Conservation (phyloP, 2,888 invertebrate species). For the Nycteola revayana region DNA sequence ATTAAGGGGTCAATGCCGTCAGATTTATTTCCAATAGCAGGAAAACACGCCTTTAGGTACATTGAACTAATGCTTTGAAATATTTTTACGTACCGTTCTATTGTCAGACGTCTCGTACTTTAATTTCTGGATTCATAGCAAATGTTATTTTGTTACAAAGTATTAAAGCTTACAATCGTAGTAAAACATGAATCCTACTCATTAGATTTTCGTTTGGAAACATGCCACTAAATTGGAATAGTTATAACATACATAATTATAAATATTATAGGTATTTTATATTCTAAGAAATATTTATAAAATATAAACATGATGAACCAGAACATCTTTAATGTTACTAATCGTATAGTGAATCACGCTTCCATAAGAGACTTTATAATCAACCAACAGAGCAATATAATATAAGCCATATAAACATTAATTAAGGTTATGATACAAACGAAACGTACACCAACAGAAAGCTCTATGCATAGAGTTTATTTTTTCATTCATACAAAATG, state of each 20-base stretch:
- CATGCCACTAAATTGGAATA: conserved; percentile 36
- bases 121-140: conserved; percentile 4
- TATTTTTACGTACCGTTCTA: conserved; percentile 22
- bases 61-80: conserved; percentile 27
- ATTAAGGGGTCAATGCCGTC: conserved; percentile 26
- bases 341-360: conserved; percentile 50
- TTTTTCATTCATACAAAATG: conserved; percentile 77
- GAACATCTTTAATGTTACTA: conserved; percentile 23
- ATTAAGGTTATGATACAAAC: conserved; percentile 76
- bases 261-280: conserved; percentile 21
- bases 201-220: conserved; percentile 33
- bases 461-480: conserved; percentile 73
- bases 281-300: conserved; percentile 33
- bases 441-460: conserved; percentile 69
- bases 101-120: conserved; percentile 13
- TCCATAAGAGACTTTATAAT: conserved; percentile 39
- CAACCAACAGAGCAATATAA: conserved; percentile 47
- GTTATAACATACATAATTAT: conserved; percentile 27
- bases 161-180: conserved; percentile 21
- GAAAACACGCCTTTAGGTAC: conserved; percentile 26
- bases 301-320: conserved; percentile 19
- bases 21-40: conserved; percentile 23
- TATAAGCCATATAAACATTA: conserved; percentile 64
- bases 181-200: conserved; percentile 11
- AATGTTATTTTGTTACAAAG: conserved; percentile 10